A percentile compares a stretch with the other conserved stretches of the same genome.
Conservation (phyloP, 2,888 invertebrate species). For the Eretmocerus hayati region DNA sequence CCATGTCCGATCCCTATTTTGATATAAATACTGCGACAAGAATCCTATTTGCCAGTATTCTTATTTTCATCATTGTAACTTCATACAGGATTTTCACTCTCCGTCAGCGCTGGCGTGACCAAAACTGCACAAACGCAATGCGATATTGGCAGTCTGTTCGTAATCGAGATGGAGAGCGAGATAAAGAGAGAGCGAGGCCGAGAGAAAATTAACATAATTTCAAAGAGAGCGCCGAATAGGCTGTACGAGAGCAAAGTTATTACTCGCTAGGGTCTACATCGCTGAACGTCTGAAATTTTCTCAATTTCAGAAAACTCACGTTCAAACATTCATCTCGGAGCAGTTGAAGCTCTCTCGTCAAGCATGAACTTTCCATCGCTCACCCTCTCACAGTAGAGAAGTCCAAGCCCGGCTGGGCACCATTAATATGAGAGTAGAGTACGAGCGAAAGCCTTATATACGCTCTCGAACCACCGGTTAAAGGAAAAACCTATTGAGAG, state of each 20-base stretch:
- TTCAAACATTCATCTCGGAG: too few relatives aligned
- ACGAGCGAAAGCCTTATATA: conserved; percentile 5
- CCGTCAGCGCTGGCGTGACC: too few relatives aligned
- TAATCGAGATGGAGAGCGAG: too few relatives aligned
- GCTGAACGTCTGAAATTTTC: conserved; percentile 17
- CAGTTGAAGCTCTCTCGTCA: background rate
- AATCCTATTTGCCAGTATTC: too few relatives aligned
- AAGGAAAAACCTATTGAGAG: conserved; percentile 12
- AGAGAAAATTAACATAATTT: conserved; percentile 19
- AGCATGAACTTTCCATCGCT: conserved; percentile 18
- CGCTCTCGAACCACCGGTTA: background rate
- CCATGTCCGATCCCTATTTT: too few relatives aligned
- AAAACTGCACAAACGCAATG: too few relatives aligned
- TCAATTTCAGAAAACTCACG: conserved; percentile 23
- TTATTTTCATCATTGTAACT: too few relatives aligned
- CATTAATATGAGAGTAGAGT: conserved; percentile 19
- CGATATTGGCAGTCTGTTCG: too few relatives aligned
- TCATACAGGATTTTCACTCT: too few relatives aligned
- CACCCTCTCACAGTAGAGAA: background rate
- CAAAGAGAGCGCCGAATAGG: conserved; percentile 12
- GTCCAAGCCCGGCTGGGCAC: conserved; percentile 1
- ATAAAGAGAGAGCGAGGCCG: too few relatives aligned
- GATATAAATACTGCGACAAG: too few relatives aligned
- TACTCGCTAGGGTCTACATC: conserved; percentile 16
- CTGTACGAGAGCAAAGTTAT: conserved; percentile 13